Evolutionary conservation across 2,888 invertebrate species (phyloP).

Genomic region (Lasioglossum lativentre): DNA sequence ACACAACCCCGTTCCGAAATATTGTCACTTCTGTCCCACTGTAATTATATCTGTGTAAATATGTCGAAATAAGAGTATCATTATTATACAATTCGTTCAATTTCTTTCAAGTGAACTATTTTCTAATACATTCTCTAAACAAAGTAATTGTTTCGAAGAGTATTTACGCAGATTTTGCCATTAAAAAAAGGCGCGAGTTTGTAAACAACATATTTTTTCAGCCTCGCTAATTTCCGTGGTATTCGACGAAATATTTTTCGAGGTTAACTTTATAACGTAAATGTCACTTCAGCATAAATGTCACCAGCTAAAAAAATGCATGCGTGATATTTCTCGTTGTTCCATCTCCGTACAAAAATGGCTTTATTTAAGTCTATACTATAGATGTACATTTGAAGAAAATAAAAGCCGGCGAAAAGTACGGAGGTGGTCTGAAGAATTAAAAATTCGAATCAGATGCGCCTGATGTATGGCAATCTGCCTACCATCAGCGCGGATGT

Average conservation of each 20-base stretch:
- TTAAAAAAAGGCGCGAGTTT: neutral
- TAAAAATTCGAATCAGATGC: neutral
- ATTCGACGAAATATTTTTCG: neutral
- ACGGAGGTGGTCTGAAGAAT: neutral
- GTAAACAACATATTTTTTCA: neutral
- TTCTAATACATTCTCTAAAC: neutral
- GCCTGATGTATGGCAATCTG: neutral
- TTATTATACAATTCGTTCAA: neutral
- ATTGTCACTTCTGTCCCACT: neutral
- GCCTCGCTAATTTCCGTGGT: neutral
- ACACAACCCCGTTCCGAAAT: neutral
- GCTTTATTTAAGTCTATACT: neutral
- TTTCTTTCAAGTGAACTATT: neutral
- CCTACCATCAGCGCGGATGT: neutral
- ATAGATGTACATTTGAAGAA: neutral
- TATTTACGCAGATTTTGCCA: neutral
- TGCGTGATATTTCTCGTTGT: neutral
- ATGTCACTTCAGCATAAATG: neutral
- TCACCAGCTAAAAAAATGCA: neutral
- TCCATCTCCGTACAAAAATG: neutral
- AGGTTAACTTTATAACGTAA: constrained; percentile 1
- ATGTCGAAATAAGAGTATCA: constrained; percentile 9
- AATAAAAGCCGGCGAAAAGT: neutral
- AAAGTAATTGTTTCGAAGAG: neutral
- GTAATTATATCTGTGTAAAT: constrained; percentile 40